A percentile compares a stretch with the other conserved stretches of the same genome.
These are phyloP conservation scores for Cerastoderma edule DNA, from an alignment of 2,888 invertebrate genomes.

Conservation along the genomic window DNA sequence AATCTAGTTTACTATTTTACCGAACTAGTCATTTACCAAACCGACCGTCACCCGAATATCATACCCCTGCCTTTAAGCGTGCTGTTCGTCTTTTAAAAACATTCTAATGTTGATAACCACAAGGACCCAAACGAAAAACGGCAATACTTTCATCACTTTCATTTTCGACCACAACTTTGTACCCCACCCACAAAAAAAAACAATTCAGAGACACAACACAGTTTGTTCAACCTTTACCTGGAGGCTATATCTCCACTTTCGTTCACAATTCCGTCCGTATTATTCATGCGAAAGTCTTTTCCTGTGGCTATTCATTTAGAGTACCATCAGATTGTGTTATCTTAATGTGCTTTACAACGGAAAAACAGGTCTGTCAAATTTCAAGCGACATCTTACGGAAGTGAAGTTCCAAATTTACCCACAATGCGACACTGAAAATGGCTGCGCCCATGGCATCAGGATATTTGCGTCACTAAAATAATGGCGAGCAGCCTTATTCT, in stretches of 20 bases:
- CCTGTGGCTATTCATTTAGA: conserved; percentile 18
- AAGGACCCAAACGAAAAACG: not conserved
- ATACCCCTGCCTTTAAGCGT: no score
- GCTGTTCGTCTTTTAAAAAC: no score
- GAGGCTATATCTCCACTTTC: conserved; percentile 80
- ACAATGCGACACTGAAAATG: conserved; percentile 49
- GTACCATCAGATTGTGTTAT: not conserved
- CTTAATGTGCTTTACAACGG: not conserved
- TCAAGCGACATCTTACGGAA: conserved; percentile 51
- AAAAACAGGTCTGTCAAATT: conserved; percentile 34
- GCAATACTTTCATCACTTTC: not conserved
- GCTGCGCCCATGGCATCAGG: conserved; percentile 60
- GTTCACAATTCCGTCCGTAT: conserved; percentile 73
- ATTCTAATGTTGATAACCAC: not conserved
- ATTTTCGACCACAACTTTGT: conserved; percentile 4
- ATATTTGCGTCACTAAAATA: no score
- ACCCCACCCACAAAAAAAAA: conserved; percentile 48
- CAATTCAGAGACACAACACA: no score
- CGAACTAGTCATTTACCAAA: no score
- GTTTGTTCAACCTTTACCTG: conserved; percentile 70
- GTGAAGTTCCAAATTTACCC: conserved; percentile 23
- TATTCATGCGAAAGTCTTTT: conserved; percentile 79
- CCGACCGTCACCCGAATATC: no score
- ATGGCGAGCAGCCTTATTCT: no score
- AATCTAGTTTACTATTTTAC: no score